These are phyloP conservation scores for Brachionus sp. DNA, from an alignment of 1,140 invertebrate species.

Conservation along the genomic window DNA sequence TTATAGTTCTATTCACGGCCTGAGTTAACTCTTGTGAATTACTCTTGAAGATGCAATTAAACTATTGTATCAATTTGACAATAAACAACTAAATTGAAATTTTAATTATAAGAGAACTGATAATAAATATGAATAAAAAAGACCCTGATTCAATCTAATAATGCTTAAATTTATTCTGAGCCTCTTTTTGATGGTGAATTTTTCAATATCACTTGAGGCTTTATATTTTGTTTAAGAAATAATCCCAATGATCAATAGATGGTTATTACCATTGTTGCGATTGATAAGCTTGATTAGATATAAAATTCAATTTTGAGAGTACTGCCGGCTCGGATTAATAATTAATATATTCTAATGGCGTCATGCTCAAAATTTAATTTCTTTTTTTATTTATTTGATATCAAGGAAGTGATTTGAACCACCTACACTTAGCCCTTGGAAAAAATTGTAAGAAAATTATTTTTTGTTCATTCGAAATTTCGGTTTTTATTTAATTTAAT, in stretches of 20 bases:
- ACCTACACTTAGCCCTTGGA: neutral
- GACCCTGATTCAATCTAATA: neutral
- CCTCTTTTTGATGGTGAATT: neutral
- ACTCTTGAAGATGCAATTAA: neutral
- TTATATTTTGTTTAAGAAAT: neutral
- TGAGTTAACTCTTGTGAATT: neutral
- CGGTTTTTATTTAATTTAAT: neutral
- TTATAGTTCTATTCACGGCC: neutral
- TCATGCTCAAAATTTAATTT: neutral
- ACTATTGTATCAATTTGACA: conserved; percentile 3
- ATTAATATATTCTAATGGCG: neutral
- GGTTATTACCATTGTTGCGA: neutral
- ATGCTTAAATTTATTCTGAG: neutral
- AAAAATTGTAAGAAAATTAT: neutral
- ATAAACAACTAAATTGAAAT: conserved; percentile 6
- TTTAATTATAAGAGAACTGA: neutral
- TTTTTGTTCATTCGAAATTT: neutral
- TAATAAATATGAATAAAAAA: neutral
- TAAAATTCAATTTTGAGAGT: neutral
- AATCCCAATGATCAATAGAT: neutral
- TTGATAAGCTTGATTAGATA: conserved; percentile 25
- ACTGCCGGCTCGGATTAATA: neutral
- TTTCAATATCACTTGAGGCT: conserved; percentile 20
- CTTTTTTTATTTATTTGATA: neutral
- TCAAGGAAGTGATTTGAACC: neutral